Conservation (phyloP, 2,888 invertebrate genomes). For the Drosophila colorata region DNA sequence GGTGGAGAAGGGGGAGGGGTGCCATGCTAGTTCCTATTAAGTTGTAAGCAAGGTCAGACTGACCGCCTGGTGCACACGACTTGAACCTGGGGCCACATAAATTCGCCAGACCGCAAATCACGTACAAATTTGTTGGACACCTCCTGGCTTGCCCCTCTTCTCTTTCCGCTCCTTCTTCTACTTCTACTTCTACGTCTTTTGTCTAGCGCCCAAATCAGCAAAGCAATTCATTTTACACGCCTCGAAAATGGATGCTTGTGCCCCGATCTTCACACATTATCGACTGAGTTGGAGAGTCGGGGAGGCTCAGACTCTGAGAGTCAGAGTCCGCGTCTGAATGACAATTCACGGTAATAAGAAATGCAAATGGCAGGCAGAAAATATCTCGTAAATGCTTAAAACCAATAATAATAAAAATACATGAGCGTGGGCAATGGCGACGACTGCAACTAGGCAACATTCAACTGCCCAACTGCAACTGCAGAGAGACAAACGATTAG, state of each 20-base stretch:
- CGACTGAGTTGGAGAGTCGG: constrained; percentile 15
- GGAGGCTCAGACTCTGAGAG: neutral
- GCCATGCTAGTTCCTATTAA: constrained; percentile 39
- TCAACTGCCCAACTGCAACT: constrained; percentile 12
- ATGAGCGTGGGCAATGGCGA: constrained; percentile 68
- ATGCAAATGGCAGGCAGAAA: constrained; percentile 71
- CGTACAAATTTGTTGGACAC: constrained; percentile 57
- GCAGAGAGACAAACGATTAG: constrained; percentile 64
- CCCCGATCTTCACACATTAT: constrained; percentile 75
- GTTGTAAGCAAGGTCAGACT: constrained; percentile 64
- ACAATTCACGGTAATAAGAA: constrained; percentile 74
- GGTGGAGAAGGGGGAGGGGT: neutral
- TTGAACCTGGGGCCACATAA: constrained; percentile 61
- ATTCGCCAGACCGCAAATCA: constrained; percentile 57
- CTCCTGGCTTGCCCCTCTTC: neutral
- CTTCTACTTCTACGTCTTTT: neutral
- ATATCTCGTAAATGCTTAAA: constrained; percentile 65
- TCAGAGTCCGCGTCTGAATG: constrained; percentile 50
- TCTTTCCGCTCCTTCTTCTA: neutral
- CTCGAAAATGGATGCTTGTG: constrained; percentile 23
- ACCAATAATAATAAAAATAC: constrained; percentile 80
- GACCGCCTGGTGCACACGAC: constrained; percentile 64
- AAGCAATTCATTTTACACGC: constrained; percentile 75
- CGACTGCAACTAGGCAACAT: constrained; percentile 33
- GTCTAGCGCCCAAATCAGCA: constrained; percentile 62